phyloP scores from a whole-genome alignment of 2,113 vertebrate genomes.

The Rhineura floridana region DNA sequence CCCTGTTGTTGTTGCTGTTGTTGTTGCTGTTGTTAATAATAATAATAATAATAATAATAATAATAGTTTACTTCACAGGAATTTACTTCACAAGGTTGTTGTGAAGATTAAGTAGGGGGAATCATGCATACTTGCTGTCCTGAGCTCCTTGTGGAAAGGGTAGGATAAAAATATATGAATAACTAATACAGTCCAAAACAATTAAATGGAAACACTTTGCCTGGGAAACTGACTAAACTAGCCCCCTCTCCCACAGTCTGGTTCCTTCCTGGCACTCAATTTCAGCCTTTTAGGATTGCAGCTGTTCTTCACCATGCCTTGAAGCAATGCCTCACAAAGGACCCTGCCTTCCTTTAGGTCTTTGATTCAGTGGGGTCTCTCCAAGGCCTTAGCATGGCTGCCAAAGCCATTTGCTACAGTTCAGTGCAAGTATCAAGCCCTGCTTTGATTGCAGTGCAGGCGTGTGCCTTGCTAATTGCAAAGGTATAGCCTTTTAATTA shows the following conservation, averaged over 20 bases:
- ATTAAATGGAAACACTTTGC: background rate
- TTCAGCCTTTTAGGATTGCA: slow-evolving; percentile 11
- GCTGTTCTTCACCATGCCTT: background rate
- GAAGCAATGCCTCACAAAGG: slow-evolving; percentile 23
- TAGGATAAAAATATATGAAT: background rate
- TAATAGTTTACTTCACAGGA: too few species aligned
- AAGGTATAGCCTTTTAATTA: slow-evolving; percentile 51
- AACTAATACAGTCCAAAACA: too few species aligned
- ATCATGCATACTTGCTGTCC: background rate
- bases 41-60: too few species aligned
- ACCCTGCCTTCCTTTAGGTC: background rate
- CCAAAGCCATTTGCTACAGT: slow-evolving; percentile 30
- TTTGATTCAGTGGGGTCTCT: slow-evolving; percentile 38
- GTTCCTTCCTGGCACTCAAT: background rate
- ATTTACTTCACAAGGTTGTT: background rate
- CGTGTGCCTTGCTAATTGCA: slow-evolving; percentile 27
- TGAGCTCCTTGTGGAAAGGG: background rate
- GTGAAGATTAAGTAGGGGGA: background rate
- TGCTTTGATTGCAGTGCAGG: slow-evolving; percentile 16
- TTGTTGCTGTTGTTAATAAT: too few species aligned
- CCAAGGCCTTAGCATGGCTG: slow-evolving; percentile 5
- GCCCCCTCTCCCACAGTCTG: background rate
- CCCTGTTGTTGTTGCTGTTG: too few species aligned
- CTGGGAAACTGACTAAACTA: background rate
- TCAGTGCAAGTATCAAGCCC: slow-evolving; percentile 1